These are phyloP conservation scores for Dysidea cf. avara DNA, from an alignment of 37 sponge, comb jelly and placozoan species.

Conservation along the genomic window DNA sequence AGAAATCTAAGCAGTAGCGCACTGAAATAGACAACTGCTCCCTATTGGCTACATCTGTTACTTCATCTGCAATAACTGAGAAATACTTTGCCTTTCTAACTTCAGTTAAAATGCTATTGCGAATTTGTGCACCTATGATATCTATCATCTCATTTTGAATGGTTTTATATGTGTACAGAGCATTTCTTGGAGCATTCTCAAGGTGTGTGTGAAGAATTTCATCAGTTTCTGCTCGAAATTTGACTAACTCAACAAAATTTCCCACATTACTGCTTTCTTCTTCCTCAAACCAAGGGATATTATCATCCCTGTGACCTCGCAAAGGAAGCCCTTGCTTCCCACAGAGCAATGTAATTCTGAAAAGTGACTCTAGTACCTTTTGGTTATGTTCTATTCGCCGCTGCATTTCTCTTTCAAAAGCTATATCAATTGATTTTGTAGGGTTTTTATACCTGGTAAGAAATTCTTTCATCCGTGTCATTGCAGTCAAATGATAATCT, in stretches of 20 bases:
- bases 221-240: constrained; percentile 26
- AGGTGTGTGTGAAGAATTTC: constrained; percentile 21
- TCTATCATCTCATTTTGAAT: constrained; percentile 63
- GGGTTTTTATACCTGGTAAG: constrained; percentile 11
- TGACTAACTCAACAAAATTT: constrained; percentile 27
- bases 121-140: constrained; percentile 30
- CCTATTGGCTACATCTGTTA: constrained; percentile 47
- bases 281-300: constrained; percentile 7
- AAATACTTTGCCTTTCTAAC: constrained; percentile 41
- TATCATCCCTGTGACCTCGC: constrained; percentile 39
- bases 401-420: constrained; percentile 6
- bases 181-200: constrained; percentile 23
- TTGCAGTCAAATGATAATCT: constrained; percentile 22
- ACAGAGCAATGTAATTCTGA: constrained; percentile 28
- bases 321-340: constrained; percentile 33
- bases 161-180: constrained; percentile 68
- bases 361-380: constrained; percentile 25
- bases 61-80: constrained; percentile 70
- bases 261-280: constrained; percentile 8
- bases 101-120: constrained; percentile 15
- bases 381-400: constrained; percentile 8
- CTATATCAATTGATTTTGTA: constrained; percentile 4
- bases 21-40: constrained; percentile 49
- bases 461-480: constrained; percentile 26
- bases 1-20: constrained; percentile 20